Conservation (phyloP, 1,140 invertebrate species). For the Penaeus japonicus region DNA sequence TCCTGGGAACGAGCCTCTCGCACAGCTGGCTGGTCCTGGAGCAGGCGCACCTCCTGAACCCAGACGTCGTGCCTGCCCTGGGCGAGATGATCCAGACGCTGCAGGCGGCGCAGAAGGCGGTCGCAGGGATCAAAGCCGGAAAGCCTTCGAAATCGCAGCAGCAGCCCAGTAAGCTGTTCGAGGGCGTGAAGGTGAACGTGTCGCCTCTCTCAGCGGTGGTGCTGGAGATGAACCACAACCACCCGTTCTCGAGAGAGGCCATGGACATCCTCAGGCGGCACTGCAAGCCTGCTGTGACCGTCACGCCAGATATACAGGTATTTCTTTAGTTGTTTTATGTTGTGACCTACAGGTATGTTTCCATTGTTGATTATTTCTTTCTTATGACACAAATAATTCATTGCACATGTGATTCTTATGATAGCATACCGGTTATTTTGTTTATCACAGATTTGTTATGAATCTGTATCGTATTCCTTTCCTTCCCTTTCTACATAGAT, state of each 20-base stretch:
- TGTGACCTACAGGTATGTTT: neutral
- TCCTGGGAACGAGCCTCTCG: conserved; percentile 33
- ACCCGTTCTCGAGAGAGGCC: neutral
- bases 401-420: too few species aligned
- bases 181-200: conserved; percentile 32
- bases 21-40: conserved; percentile 47
- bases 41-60: conserved; percentile 19
- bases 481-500: too few species aligned
- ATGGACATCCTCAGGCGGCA: conserved; percentile 37
- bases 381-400: neutral
- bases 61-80: conserved; percentile 25
- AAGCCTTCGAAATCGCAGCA: conserved; percentile 1
- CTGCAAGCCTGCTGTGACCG: conserved; percentile 16
- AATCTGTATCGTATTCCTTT: too few species aligned
- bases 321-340: neutral
- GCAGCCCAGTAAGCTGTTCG: conserved; percentile 18
- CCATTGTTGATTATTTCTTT: neutral
- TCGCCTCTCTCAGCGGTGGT: conserved; percentile 26
- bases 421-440: too few species aligned
- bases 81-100: conserved; percentile 41
- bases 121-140: neutral
- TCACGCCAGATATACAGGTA: conserved; percentile 35
- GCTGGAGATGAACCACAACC: conserved; percentile 32
- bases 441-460: too few species aligned
- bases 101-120: conserved; percentile 1